Conservation (phyloP, 37 sponge, comb jelly and placozoan species). For the Cladorhizidae sp. region DNA sequence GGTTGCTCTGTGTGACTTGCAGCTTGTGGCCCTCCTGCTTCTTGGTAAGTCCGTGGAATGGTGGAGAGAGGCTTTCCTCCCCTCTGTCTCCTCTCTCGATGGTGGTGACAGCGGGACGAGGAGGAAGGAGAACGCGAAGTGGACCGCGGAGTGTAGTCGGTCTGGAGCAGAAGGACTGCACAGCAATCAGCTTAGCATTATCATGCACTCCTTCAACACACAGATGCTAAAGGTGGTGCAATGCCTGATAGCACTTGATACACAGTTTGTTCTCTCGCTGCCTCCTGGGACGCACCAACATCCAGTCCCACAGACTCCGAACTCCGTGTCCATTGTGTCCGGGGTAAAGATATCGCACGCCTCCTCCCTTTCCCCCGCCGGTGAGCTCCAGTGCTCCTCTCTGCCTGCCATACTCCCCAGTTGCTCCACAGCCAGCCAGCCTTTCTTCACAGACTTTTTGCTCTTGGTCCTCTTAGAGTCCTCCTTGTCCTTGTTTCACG, state of each 20-base stretch:
- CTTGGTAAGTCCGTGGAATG: constrained; percentile 5
- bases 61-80: neutral
- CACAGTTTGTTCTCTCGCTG: constrained; percentile 16
- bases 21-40: constrained; percentile 28
- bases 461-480: constrained; percentile 6
- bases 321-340: neutral
- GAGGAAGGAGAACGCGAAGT: neutral
- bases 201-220: neutral
- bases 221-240: constrained; percentile 31
- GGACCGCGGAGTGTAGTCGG: neutral
- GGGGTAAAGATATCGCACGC: neutral
- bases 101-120: neutral
- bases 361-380: neutral
- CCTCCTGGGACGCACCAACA: constrained; percentile 5
- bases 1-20: constrained; percentile 64
- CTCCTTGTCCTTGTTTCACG: constrained; percentile 25
- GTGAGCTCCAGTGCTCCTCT: neutral
- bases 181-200: neutral
- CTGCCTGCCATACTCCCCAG: constrained; percentile 21
- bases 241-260: constrained; percentile 26
- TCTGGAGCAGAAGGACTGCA: neutral
- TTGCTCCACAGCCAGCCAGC: constrained; percentile 33
- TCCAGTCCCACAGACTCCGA: neutral
- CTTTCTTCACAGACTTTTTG: constrained; percentile 42
- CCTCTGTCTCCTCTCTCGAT: too few relatives aligned